Evolutionary conservation across 2,888 invertebrate species (phyloP), one percentile per base, ranked within the genome.

Genomic region (Spisula solida): DNA sequence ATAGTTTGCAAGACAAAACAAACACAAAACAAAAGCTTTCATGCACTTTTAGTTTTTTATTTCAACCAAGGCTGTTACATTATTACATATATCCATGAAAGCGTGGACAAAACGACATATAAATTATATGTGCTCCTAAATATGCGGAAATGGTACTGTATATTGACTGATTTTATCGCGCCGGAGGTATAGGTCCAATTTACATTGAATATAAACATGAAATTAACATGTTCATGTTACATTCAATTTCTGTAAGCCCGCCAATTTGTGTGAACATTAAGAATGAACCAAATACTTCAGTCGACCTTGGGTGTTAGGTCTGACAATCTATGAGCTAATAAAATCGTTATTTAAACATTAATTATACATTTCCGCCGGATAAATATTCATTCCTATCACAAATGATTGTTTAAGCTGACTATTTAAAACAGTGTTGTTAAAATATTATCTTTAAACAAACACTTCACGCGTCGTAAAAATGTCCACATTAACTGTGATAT

Each of bases 341-440:
- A 66, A 66, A 66, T n/a, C 25, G 8, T 66, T 66, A 66, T 66
- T 66, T 25, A 66, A 66, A 66, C 25, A 66, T 25, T 10, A 66
- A 25, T 66, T 66, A n/a, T n/a, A 66, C 60, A 25, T 66, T 25
- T 66, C 60, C 60, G 60, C 60, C 25, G 25, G 60, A 66, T 25
- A 66, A 66, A 66, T 66, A n/a, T 25, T 25, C 10, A 2, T 6
- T 25, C 12, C 4, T n/a, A 66, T 66, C 60, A 4, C 60, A 66
- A 41, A n/a, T 66, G 60, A 66, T 66, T 66, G 60, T 66, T 66
- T 66, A 66, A 66, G 60, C 60, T 25, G 60, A 66, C 25, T 25
- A 66, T 66, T 66, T 66, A 66, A 66, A 66, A 66, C 60, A 66
- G n/a, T n/a, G 60, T 66, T 66, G 60, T 66, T 66, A 66, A 66